A percentile compares a stretch with the other conserved stretches of the same genome.
Conservation (phyloP, 2,113 vertebrate species). For the Mohoua ochrocephala region DNA sequence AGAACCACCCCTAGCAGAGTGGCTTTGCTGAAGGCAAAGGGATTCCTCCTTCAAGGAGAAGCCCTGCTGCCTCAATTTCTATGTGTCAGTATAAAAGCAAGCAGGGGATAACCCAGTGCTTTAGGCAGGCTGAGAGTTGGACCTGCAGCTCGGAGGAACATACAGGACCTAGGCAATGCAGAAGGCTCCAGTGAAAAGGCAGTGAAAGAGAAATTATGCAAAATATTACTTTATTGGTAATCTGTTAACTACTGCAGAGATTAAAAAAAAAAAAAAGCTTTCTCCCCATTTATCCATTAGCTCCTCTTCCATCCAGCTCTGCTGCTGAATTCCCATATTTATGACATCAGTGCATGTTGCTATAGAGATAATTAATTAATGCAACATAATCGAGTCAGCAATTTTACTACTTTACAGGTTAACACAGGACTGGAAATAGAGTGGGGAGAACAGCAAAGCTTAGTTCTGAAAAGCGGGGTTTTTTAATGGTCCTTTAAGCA, state of each 20-base stretch:
- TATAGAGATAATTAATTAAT: slow-evolving; percentile 54
- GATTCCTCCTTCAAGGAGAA: not conserved
- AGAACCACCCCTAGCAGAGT: not conserved
- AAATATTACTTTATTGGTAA: not conserved
- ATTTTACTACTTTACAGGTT: slow-evolving; percentile 14
- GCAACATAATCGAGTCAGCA: slow-evolving; percentile 35
- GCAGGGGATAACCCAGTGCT: not conserved
- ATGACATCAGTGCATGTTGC: not conserved
- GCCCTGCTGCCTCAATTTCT: not conserved
- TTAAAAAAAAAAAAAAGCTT: not conserved
- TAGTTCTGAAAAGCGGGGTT: not conserved
- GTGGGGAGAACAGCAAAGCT: not conserved
- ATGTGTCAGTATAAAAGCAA: accelerated
- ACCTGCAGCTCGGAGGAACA: not conserved
- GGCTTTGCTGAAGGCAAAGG: not conserved
- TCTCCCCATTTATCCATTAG: not conserved
- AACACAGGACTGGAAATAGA: not conserved
- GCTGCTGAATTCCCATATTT: not conserved
- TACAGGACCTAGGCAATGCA: not conserved
- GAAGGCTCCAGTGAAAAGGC: not conserved
- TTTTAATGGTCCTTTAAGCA: not conserved
- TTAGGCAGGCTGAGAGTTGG: not conserved
- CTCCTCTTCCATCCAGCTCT: not conserved
- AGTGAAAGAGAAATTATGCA: not conserved
- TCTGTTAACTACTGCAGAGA: not conserved